These are phyloP conservation scores for Enteromius unitaeniatus DNA, from an alignment of 2,797 vertebrate species.

Conservation along the genomic window DNA sequence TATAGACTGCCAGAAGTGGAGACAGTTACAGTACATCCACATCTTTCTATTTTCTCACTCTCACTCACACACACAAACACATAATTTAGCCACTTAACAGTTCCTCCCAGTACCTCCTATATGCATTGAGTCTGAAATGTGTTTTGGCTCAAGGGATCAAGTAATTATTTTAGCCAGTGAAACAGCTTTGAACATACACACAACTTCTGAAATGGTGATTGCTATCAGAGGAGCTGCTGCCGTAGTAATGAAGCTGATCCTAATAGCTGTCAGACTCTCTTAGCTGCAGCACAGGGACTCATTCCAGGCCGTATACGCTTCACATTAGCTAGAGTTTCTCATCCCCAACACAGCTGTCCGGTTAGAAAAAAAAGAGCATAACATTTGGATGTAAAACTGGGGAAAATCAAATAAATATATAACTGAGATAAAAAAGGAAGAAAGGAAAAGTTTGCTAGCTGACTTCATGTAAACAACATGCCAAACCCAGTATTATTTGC, in stretches of 20 bases:
- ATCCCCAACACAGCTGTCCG: background rate
- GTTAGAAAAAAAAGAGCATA: conserved; percentile 8
- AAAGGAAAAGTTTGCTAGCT: background rate
- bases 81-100: conserved; percentile 42
- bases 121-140: conserved; percentile 21
- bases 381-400: background rate
- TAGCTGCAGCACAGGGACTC: conserved; percentile 30
- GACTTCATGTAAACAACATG: background rate
- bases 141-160: conserved; percentile 42
- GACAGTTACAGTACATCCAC: conserved; percentile 55
- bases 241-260: conserved; percentile 34
- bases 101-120: conserved; percentile 27
- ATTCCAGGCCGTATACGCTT: conserved; percentile 15
- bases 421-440: too few relatives aligned
- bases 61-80: conserved; percentile 34
- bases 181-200: conserved; percentile 17
- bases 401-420: background rate
- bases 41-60: background rate
- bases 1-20: conserved; percentile 68
- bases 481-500: background rate
- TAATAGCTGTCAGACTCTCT: conserved; percentile 50
- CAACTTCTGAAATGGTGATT: conserved; percentile 24
- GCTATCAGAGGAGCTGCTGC: conserved; percentile 26
- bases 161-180: conserved; percentile 2
- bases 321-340: conserved; percentile 18